Conservation (phyloP, 2,113 vertebrate species). For the Sclerurus mexicanus region DNA sequence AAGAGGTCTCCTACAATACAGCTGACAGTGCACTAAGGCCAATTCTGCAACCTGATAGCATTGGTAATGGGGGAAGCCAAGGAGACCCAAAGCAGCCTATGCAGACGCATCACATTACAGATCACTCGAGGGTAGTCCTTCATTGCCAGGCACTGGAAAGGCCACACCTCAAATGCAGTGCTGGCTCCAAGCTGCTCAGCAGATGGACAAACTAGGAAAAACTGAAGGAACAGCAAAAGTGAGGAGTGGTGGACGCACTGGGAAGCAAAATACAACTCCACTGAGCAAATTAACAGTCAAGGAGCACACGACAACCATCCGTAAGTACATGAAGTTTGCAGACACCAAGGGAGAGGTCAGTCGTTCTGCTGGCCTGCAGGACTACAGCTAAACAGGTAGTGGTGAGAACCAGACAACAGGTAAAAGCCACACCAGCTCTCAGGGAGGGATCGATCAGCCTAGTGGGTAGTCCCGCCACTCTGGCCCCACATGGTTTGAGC, state of each 20-base stretch:
- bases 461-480: not conserved
- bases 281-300: not conserved
- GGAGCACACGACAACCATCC: rapidly evolving
- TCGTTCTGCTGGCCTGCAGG: not conserved
- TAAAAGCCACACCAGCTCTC: not conserved
- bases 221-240: not conserved
- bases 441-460: not conserved
- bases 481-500: not conserved
- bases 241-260: not conserved
- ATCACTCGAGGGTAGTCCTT: not conserved
- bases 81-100: not conserved
- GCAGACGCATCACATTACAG: conserved; percentile 24
- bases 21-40: not conserved
- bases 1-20: not conserved
- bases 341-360: not conserved
- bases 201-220: not conserved
- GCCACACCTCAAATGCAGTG: not conserved
- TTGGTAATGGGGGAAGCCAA: conserved; percentile 35
- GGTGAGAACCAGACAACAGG: not conserved
- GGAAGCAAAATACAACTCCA: not conserved
- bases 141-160: not conserved
- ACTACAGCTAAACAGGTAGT: not conserved
- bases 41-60: conserved; percentile 6
- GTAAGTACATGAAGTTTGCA: not conserved
- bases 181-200: not conserved